Evolutionary conservation across 2,113 vertebrate species (phyloP).

Genomic region (Corythornis vintsioides): DNA sequence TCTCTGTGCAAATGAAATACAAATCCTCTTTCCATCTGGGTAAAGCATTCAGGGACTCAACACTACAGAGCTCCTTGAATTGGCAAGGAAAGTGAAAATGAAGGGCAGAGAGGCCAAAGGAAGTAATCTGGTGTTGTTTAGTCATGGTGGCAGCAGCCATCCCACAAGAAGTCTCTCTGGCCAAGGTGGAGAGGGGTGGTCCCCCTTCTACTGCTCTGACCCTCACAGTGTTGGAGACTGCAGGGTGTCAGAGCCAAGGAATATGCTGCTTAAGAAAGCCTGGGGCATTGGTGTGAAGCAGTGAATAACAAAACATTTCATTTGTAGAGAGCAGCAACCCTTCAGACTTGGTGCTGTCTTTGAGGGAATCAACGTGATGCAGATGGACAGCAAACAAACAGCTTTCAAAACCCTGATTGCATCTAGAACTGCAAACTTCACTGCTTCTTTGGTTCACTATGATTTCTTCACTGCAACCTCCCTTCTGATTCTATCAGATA

Average conservation of each 20-base stretch:
- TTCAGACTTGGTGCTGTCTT: neutral
- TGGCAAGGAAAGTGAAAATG: conserved; percentile 44
- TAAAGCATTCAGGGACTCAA: neutral
- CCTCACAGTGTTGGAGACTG: neutral
- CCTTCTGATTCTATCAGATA: neutral
- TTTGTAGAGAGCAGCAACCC: neutral
- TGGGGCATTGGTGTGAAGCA: neutral
- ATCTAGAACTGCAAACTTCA: neutral
- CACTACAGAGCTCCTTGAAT: conserved; percentile 1
- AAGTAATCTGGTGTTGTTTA: conserved; percentile 9
- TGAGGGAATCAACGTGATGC: neutral
- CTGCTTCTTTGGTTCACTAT: neutral
- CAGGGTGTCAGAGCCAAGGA: neutral
- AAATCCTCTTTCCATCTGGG: conserved; percentile 35
- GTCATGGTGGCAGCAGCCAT: neutral
- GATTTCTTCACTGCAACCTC: neutral
- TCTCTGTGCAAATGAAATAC: neutral
- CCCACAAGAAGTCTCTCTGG: conserved; percentile 34
- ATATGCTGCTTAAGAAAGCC: neutral
- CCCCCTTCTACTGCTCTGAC: neutral
- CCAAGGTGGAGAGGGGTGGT: conserved; percentile 28
- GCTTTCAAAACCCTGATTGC: neutral
- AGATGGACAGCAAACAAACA: neutral
- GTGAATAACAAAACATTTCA: neutral
- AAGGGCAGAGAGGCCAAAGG: conserved; percentile 35